These are phyloP conservation scores for Toxotes lorentzi DNA, from an alignment of 2,797 vertebrate genomes.

Conservation along the genomic window DNA sequence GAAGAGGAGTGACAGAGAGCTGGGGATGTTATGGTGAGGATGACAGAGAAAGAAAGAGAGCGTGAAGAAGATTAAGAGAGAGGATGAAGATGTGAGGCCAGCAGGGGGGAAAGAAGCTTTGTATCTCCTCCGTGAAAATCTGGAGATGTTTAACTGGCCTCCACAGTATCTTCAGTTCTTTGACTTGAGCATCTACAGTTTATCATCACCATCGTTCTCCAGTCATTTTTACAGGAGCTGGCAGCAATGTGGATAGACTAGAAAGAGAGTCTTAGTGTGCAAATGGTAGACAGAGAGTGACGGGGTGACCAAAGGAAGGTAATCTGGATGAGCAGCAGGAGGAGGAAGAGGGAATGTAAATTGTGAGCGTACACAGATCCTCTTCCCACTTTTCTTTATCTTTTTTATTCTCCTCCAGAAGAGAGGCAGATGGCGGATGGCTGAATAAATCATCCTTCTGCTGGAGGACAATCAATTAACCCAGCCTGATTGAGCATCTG, in stretches of 20 bases:
- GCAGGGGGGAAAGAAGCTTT: constrained; percentile 40
- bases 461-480: constrained; percentile 15
- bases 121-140: constrained; percentile 65
- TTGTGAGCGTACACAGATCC: constrained; percentile 14
- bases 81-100: constrained; percentile 69
- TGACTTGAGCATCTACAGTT: constrained; percentile 49
- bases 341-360: constrained; percentile 25
- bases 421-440: neutral
- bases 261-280: constrained; percentile 17
- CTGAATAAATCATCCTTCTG: neutral
- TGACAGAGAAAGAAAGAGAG: constrained; percentile 54
- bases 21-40: constrained; percentile 36
- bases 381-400: constrained; percentile 3
- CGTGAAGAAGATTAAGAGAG: constrained; percentile 61
- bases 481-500: neutral
- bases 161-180: constrained; percentile 48
- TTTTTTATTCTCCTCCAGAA: constrained; percentile 6
- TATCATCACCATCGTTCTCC: constrained; percentile 50
- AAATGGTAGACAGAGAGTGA: constrained; percentile 51
- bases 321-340: constrained; percentile 36
- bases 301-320: constrained; percentile 27
- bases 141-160: constrained; percentile 70
- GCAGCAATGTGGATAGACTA: constrained; percentile 20
- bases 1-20: constrained; percentile 31
- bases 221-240: constrained; percentile 48